A percentile compares a stretch with the other conserved stretches of the same genome.
phyloP scores from a whole-genome alignment of 2,113 vertebrate genomes.

The Rhodinocichla rosea region DNA sequence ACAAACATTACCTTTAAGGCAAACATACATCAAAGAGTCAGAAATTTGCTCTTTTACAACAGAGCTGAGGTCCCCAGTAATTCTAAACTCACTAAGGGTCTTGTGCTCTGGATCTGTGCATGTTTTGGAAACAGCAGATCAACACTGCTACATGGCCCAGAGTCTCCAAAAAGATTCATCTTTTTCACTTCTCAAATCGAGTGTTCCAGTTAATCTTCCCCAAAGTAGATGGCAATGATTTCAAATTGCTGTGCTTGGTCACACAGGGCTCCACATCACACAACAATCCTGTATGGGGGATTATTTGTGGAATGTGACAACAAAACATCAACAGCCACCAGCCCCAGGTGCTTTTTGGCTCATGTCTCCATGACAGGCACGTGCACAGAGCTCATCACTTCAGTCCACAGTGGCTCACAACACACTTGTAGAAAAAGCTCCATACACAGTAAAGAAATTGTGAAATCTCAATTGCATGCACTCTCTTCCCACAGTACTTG shows the following conservation, averaged over 20 bases:
- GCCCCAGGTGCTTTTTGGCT: not conserved
- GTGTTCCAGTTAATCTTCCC: not conserved
- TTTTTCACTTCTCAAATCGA: not conserved
- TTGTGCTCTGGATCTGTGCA: not conserved
- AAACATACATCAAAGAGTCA: slow-evolving; percentile 45
- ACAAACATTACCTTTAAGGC: slow-evolving; percentile 62
- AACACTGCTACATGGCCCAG: not conserved
- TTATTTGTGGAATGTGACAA: not conserved
- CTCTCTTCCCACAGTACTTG: not conserved
- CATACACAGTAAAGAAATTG: not conserved
- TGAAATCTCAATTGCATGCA: not conserved
- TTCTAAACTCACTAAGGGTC: not conserved
- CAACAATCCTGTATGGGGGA: not conserved
- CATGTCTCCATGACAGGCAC: not conserved
- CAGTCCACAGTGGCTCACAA: not conserved
- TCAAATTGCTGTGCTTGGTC: not conserved
- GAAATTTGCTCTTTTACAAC: not conserved
- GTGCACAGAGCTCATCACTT: not conserved
- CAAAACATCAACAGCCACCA: not conserved
- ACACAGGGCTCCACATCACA: not conserved
- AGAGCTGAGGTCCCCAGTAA: not conserved
- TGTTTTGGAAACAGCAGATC: not conserved
- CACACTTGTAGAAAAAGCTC: not conserved
- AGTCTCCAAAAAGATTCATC: not conserved
- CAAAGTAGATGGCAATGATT: not conserved